phyloP scores from a whole-genome alignment of 2,113 vertebrate species.

The Pterophyllum scalare region DNA sequence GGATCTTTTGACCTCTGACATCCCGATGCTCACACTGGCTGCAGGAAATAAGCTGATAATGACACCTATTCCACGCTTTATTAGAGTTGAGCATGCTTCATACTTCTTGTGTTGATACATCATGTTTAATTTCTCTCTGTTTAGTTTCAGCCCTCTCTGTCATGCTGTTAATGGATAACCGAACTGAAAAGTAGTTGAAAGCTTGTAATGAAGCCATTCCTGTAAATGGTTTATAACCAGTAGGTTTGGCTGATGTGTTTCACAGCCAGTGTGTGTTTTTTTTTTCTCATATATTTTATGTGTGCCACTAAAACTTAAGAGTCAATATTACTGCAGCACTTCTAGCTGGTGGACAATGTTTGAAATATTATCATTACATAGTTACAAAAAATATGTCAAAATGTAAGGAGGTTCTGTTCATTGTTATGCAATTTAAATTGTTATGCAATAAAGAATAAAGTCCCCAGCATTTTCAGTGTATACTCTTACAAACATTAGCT shows the following conservation, averaged over 20 bases:
- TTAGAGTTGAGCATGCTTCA: not conserved
- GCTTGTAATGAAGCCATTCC: constrained; percentile 90
- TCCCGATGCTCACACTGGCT: constrained; percentile 18
- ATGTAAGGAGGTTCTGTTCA: not conserved
- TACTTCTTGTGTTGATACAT: not conserved
- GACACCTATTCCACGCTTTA: not conserved
- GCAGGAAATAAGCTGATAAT: constrained; percentile 66
- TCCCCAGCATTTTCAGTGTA: not conserved
- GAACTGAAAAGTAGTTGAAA: constrained; percentile 69
- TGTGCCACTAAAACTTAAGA: constrained; percentile 8
- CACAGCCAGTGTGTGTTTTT: constrained; percentile 72
- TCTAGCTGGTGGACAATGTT: not conserved
- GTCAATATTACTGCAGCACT: not conserved
- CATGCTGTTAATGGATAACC: not conserved
- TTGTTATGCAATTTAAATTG: constrained; percentile 2
- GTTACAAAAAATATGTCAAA: no score
- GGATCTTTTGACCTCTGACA: constrained; percentile 59
- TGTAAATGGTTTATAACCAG: constrained; percentile 86
- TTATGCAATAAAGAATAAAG: constrained; percentile 46
- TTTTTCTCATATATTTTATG: not conserved
- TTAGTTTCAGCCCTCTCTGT: not conserved
- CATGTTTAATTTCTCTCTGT: not conserved
- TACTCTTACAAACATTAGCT: not conserved
- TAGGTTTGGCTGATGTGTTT: constrained; percentile 87
- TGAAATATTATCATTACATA: not conserved